phyloP scores from a whole-genome alignment of 2,888 invertebrate species.

The Tortricodes alternella region DNA sequence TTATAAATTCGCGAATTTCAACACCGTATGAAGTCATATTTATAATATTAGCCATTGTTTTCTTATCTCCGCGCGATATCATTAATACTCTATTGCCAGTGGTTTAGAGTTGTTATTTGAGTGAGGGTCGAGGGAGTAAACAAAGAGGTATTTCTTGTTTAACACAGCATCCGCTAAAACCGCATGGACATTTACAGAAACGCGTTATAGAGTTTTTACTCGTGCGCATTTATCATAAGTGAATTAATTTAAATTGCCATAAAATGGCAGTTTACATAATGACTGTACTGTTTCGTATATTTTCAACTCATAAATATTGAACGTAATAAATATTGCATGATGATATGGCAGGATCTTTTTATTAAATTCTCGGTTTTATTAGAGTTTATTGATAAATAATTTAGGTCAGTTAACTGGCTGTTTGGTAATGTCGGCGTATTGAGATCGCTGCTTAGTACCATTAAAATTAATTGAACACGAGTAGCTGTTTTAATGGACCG shows the following conservation, averaged over 20 bases:
- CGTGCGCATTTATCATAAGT: conserved; percentile 68
- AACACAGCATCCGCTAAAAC: conserved; percentile 61
- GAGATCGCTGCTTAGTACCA: no score
- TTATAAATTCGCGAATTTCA: conserved; percentile 59
- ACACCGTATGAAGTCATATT: conserved; percentile 63
- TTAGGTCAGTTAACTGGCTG: not conserved
- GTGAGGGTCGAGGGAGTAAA: conserved; percentile 35
- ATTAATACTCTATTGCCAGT: conserved; percentile 33
- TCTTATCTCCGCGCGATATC: conserved; percentile 33
- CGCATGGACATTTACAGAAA: conserved; percentile 68
- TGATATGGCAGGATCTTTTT: conserved; percentile 18
- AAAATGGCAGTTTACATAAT: conserved; percentile 72
- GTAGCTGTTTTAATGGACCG: no score
- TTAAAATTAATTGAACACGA: no score
- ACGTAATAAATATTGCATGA: conserved; percentile 58
- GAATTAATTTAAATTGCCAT: conserved; percentile 78
- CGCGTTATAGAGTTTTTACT: conserved; percentile 62
- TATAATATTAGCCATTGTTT: conserved; percentile 55
- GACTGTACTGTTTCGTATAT: conserved; percentile 54
- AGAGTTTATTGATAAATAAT: conserved; percentile 14
- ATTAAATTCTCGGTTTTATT: conserved; percentile 8
- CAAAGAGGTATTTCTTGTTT: conserved; percentile 53
- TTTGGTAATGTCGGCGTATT: not conserved
- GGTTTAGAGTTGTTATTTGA: conserved; percentile 34
- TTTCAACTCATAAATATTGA: conserved; percentile 57